Conservation (phyloP, 2,888 invertebrate genomes). For the Scotopteryx bipunctaria region DNA sequence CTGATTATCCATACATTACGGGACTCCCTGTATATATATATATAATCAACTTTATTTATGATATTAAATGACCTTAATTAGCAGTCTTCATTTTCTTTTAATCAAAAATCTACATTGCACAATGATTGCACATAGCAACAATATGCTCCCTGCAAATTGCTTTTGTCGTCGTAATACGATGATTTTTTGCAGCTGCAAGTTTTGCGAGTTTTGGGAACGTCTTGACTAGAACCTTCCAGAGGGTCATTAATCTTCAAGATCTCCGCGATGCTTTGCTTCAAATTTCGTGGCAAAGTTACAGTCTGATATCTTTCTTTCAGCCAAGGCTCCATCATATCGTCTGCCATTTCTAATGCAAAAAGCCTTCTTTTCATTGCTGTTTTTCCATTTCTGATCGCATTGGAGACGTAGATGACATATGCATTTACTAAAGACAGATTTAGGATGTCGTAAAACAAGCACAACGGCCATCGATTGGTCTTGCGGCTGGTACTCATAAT, state of each 20-base stretch:
- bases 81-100: conserved; percentile 7
- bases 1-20: too few species aligned
- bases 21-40: too few species aligned
- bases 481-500: conserved; percentile 29
- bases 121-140: too few species aligned
- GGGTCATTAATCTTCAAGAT: conserved; percentile 23
- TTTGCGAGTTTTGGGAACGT: conserved; percentile 26
- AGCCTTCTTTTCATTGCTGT: conserved; percentile 10
- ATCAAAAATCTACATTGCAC: too few species aligned
- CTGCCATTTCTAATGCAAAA: conserved; percentile 13
- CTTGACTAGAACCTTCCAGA: conserved; percentile 26
- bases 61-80: neutral
- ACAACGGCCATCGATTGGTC: conserved; percentile 33
- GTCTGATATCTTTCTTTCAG: conserved; percentile 27
- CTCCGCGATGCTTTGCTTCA: conserved; percentile 23
- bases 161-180: too few species aligned
- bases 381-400: conserved; percentile 6
- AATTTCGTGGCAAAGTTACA: conserved; percentile 29
- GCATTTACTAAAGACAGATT: conserved; percentile 27
- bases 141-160: too few species aligned
- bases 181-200: too few species aligned
- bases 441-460: conserved; percentile 32
- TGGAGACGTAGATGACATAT: conserved; percentile 18
- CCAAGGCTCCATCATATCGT: conserved; percentile 27
- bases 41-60: too few species aligned